A percentile compares a stretch with the other conserved stretches of the same genome.
Evolutionary conservation across 2,113 vertebrate genomes (phyloP).

Genomic region (Scytalopus superciliaris): DNA sequence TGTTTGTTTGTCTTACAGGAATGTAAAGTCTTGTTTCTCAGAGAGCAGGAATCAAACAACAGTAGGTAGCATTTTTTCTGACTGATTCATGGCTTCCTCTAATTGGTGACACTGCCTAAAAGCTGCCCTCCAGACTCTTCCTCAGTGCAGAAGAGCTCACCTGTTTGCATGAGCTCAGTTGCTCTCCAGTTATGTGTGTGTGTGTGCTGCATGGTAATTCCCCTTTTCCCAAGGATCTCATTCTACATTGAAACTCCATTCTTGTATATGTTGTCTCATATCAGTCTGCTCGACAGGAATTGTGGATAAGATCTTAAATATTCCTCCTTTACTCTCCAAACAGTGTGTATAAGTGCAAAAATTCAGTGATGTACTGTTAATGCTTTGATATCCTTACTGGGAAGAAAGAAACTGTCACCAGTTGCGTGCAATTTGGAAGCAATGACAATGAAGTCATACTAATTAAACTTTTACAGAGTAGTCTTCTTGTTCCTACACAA

Average conservation of each 20-base stretch:
- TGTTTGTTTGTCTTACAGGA: background rate
- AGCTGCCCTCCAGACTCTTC: background rate
- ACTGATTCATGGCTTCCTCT: background rate
- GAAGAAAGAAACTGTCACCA: background rate
- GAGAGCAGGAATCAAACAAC: background rate
- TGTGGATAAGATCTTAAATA: background rate
- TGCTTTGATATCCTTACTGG: background rate
- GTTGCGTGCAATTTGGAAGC: background rate
- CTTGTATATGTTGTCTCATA: background rate
- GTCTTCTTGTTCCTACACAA: background rate
- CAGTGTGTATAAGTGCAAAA: background rate
- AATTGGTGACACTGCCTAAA: background rate
- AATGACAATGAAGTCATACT: background rate
- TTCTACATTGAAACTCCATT: background rate
- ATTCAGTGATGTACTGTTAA: background rate
- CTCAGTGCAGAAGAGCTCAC: background rate
- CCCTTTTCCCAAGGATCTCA: background rate
- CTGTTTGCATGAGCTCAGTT: fast-evolving
- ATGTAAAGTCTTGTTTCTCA: background rate
- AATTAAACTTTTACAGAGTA: background rate
- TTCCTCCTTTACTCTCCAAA: background rate
- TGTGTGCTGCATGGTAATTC: background rate
- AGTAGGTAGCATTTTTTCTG: background rate
- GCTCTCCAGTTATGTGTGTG: background rate
- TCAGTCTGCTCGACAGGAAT: background rate